Evolutionary conservation across 2,113 vertebrate species (phyloP).

Genomic region (Mormyrus lacerda): DNA sequence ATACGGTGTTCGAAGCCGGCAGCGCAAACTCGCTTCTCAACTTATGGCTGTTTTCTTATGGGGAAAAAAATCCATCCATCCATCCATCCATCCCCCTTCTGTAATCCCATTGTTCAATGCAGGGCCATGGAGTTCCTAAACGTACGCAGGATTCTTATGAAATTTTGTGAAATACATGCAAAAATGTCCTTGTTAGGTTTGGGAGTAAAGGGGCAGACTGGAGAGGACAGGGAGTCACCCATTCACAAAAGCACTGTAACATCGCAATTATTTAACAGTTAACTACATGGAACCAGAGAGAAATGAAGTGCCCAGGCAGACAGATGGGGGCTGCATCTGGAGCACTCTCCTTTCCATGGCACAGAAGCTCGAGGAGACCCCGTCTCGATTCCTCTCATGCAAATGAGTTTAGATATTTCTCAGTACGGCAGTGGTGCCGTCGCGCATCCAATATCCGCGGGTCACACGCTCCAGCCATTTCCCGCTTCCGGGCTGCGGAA

Average conservation of each 20-base stretch:
- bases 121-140: neutral
- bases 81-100: neutral
- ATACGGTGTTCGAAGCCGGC: neutral
- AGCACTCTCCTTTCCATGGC: conserved; percentile 54
- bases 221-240: neutral
- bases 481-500: conserved; percentile 9
- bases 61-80: neutral
- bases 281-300: conserved; percentile 24
- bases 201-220: neutral
- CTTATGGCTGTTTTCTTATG: neutral
- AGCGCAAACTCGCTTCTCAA: neutral
- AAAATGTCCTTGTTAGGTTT: neutral
- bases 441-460: conserved; percentile 39
- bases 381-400: conserved; percentile 59
- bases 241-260: conserved; percentile 31
- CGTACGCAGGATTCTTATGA: neutral
- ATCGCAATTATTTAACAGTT: conserved; percentile 35
- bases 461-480: conserved; percentile 17
- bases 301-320: conserved; percentile 28
- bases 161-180: neutral
- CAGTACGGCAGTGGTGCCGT: conserved; percentile 45
- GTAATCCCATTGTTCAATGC: neutral
- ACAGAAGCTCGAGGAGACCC: conserved; percentile 43
- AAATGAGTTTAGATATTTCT: conserved; percentile 50
- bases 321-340: conserved; percentile 61